Evolutionary conservation across 2,113 vertebrate genomes (phyloP).

Genomic region (Sebastes fasciatus): DNA sequence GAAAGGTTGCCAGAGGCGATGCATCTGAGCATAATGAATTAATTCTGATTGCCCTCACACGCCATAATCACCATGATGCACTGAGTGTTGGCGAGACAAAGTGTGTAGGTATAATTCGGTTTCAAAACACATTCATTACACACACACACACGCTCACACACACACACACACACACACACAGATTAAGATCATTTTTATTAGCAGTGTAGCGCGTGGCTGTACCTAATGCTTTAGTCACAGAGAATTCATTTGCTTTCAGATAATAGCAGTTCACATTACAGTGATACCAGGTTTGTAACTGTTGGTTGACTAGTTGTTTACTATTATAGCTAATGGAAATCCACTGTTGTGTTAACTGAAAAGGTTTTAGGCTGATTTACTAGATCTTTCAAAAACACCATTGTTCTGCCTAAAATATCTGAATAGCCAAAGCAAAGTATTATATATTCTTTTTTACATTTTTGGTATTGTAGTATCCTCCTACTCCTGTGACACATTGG

Average conservation of each 20-base stretch:
- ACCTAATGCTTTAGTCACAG: conserved; percentile 8
- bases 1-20: conserved; percentile 57
- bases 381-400: not conserved
- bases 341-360: not conserved
- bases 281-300: not conserved
- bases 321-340: not conserved
- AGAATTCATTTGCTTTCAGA: not conserved
- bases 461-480: not conserved
- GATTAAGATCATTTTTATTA: conserved; percentile 1
- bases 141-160: not conserved
- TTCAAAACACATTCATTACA: conserved; percentile 15
- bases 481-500: not conserved
- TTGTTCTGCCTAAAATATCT: not conserved
- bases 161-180: not conserved
- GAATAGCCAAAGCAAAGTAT: not conserved
- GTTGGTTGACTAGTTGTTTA: conserved; percentile 5
- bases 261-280: not conserved
- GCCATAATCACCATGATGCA: conserved; percentile 48
- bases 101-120: conserved; percentile 44
- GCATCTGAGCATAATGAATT: conserved; percentile 68
- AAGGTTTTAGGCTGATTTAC: not conserved
- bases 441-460: not conserved
- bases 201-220: not conserved
- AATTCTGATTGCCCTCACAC: conserved; percentile 47
- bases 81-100: conserved; percentile 32